Evolutionary conservation across 1,140 invertebrate species (phyloP).

Genomic region (Drosophila watanabei): DNA sequence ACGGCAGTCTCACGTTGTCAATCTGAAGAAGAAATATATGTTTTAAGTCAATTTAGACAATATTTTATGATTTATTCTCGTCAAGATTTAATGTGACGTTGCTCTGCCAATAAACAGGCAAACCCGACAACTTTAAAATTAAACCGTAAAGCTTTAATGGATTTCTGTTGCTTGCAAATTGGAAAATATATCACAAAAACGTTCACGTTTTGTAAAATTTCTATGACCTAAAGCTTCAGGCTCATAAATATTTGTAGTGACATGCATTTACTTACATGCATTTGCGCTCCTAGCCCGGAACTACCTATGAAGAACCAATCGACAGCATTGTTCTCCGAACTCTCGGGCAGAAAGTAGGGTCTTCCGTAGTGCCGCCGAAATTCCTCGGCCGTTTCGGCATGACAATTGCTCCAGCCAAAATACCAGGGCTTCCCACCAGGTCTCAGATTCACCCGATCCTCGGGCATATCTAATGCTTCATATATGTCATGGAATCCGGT

Average conservation of each 20-base stretch:
- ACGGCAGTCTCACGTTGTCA: conserved; percentile 95
- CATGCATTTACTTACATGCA: conserved; percentile 91
- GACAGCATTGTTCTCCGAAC: conserved; percentile 93
- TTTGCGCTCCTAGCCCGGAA: conserved; percentile 95
- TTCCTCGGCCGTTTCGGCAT: conserved; percentile 90
- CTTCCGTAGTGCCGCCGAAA: conserved; percentile 92
- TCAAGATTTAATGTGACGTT: not conserved
- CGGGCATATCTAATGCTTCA: conserved; percentile 93
- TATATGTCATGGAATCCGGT: conserved; percentile 90
- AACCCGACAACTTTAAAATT: not conserved
- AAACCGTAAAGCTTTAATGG: not conserved
- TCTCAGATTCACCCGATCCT: conserved; percentile 88
- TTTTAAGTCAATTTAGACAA: not conserved
- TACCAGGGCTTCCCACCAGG: conserved; percentile 91
- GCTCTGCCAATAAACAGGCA: not conserved
- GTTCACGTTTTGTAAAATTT: not conserved
- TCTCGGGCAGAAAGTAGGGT: conserved; percentile 95
- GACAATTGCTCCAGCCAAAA: conserved; percentile 97
- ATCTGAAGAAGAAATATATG: conserved; percentile 87
- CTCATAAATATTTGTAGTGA: not conserved
- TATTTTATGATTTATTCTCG: not conserved
- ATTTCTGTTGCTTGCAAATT: not conserved
- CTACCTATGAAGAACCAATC: conserved; percentile 99
- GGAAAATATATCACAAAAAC: not conserved
- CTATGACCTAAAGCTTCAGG: not conserved